Base-by-base conservation (phyloP, 2,797 vertebrate genomes). In the Scarus forsteni region DNA sequence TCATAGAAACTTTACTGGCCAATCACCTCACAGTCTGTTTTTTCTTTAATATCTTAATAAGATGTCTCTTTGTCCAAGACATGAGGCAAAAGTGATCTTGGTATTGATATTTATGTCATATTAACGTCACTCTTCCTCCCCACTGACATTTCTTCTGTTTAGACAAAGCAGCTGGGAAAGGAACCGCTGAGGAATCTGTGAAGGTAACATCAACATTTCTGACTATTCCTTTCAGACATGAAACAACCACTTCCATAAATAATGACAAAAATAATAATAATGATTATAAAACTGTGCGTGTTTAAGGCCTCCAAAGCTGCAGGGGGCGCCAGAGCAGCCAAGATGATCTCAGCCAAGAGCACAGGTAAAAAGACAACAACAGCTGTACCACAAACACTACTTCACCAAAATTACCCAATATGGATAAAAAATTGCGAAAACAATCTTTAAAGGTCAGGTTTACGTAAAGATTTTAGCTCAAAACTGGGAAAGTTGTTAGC, bases 261-360 rank as follows among this genome's bases (percentile, higher is more conserved):
- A 10, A 36, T 52, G 1, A n/a, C 8, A n/a, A n/a, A n/a, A 7
- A 38, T 54, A 1, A 38, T 38, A 10, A 10, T n/a, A 16, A 14
- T 57, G 3, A 0, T 56, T 34, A 35, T 34, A n/a, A 7, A 16
- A 15, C 8, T 42, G 11, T 10, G 5, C 6, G 16, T 34, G 53
- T 78, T 68, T 65, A 44, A 87, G 85, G 50, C 53, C 51, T 75
- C 78, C 54, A 77, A 35, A 60, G 35, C 79, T 63, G 18, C 81
- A 66, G 85, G 85, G 16, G 77, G 77, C 0, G 7, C 68, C 59
- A 81, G 54, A 81, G 80, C 78, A 48, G 70, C 73, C 44, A 84
- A 70, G 66, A 71, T 88, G 75, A 81, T 84, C n/a, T 54, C 83
- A 44, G 81, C 76, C 19, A 84, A 74, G 76, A 88, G 85, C 9